A percentile compares a stretch with the other conserved stretches of the same genome.
Evolutionary conservation across 1,140 invertebrate genomes (phyloP).

Genomic region (Drosophila takahashii): DNA sequence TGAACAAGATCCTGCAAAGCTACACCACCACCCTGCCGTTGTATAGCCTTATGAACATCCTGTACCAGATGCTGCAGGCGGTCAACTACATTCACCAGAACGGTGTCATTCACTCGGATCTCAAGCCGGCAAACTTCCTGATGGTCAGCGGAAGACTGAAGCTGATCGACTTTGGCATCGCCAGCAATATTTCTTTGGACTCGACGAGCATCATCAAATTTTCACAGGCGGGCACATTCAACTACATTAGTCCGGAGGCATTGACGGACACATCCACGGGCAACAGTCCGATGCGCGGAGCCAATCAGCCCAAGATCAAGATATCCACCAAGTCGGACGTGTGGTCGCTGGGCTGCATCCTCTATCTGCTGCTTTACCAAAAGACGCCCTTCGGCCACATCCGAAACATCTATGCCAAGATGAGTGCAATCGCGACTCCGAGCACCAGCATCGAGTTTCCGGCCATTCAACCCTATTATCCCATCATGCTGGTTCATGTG

Average conservation of each 20-base stretch:
- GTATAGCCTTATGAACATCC: conserved; percentile 94
- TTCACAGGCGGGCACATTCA: conserved; percentile 93
- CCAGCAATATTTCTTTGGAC: conserved; percentile 94
- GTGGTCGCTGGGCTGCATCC: conserved; percentile 98
- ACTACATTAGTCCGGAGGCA: conserved; percentile 98
- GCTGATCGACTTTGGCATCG: conserved; percentile 99
- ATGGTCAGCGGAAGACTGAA: conserved; percentile 94
- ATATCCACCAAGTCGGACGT: conserved; percentile 97
- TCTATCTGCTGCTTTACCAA: conserved; percentile 97
- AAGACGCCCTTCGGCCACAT: conserved; percentile 96
- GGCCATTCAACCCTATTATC: conserved; percentile 70
- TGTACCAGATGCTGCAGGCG: conserved; percentile 96
- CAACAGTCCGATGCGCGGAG: conserved; percentile 71
- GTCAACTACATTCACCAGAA: conserved; percentile 96
- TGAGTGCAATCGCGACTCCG: conserved; percentile 93
- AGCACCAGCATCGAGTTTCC: conserved; percentile 92
- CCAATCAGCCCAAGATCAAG: conserved; percentile 85
- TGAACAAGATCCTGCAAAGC: conserved; percentile 91
- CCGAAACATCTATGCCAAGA: conserved; percentile 90
- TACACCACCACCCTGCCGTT: conserved; percentile 87
- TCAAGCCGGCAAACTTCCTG: conserved; percentile 99
- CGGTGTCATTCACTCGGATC: conserved; percentile 96
- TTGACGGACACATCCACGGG: conserved; percentile 87
- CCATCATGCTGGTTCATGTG: conserved; percentile 73
- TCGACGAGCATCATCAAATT: conserved; percentile 95